A percentile compares a stretch with the other conserved stretches of the same genome.
These are phyloP conservation scores for Hexactinellida sp. DNA, from an alignment of 37 sponge, comb jelly and placozoan species.

Conservation along the genomic window DNA sequence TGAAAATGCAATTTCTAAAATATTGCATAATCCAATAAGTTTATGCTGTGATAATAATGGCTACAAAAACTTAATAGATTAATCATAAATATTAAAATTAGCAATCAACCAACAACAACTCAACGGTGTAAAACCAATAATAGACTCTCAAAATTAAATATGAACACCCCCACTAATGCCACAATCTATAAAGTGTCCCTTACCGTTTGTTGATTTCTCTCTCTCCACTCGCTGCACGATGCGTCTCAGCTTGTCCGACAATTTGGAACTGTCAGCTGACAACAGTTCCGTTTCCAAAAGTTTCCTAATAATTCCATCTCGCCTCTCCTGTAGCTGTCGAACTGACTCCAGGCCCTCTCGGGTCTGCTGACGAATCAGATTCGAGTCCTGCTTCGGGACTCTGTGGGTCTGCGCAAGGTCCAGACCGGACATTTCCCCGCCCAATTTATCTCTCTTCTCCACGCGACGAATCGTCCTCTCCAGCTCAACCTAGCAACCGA, in stretches of 20 bases:
- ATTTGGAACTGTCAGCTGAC: constrained; percentile 16
- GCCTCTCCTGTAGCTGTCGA: background rate
- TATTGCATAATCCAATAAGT: no score
- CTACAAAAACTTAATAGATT: no score
- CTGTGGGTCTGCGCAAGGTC: background rate
- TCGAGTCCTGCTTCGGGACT: background rate
- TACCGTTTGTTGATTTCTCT: background rate
- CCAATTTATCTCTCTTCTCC: constrained; percentile 11
- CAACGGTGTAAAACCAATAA: no score
- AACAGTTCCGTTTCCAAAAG: constrained; percentile 5
- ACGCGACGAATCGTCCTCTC: constrained; percentile 8
- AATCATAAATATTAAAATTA: no score
- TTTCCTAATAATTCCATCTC: background rate
- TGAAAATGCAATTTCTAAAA: no score
- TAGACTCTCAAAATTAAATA: no score
- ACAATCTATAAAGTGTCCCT: background rate
- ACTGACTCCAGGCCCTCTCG: background rate
- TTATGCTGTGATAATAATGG: no score
- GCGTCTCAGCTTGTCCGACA: background rate
- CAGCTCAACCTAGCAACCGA: constrained; percentile 3
- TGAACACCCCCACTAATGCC: background rate
- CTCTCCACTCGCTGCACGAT: background rate
- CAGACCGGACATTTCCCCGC: background rate
- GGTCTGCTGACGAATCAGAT: constrained; percentile 12
- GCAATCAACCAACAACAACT: no score